These are phyloP conservation scores for Heliocidaris erythrogramma DNA, from an alignment of 35 echinoderm and acorn worm genomes.

Conservation along the genomic window DNA sequence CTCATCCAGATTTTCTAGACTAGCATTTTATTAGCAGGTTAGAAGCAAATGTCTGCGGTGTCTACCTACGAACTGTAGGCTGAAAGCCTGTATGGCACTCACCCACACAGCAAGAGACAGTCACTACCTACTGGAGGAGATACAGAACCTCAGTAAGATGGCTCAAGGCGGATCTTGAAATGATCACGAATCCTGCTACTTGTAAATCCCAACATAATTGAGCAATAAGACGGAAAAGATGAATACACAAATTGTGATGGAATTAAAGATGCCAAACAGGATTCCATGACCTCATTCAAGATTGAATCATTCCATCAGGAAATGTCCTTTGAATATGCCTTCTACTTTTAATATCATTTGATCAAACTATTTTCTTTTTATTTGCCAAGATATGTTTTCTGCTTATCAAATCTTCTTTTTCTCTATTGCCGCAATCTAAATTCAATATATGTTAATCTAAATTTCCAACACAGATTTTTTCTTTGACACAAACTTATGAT, in stretches of 20 bases:
- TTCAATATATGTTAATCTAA: too few species aligned
- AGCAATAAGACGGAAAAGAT: constrained; percentile 10
- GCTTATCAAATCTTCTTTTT: too few species aligned
- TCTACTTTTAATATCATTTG: not conserved
- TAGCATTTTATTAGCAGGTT: not conserved
- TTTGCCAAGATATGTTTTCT: too few species aligned
- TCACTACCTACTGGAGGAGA: not conserved
- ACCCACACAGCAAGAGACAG: not conserved
- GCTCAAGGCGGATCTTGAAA: not conserved
- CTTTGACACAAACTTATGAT: too few species aligned
- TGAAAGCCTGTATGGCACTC: not conserved
- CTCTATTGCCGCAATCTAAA: too few species aligned
- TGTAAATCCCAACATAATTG: not conserved
- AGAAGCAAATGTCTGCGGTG: not conserved
- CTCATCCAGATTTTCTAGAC: not conserved
- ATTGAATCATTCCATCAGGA: not conserved
- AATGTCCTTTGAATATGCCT: not conserved
- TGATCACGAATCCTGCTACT: not conserved
- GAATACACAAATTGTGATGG: not conserved
- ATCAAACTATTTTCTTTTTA: not conserved
- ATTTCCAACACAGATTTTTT: too few species aligned
- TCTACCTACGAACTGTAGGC: too few species aligned
- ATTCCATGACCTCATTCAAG: not conserved
- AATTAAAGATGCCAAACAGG: not conserved
- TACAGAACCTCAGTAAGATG: not conserved